phyloP scores from a whole-genome alignment of 2,113 vertebrate genomes.

The Rynchops niger region DNA sequence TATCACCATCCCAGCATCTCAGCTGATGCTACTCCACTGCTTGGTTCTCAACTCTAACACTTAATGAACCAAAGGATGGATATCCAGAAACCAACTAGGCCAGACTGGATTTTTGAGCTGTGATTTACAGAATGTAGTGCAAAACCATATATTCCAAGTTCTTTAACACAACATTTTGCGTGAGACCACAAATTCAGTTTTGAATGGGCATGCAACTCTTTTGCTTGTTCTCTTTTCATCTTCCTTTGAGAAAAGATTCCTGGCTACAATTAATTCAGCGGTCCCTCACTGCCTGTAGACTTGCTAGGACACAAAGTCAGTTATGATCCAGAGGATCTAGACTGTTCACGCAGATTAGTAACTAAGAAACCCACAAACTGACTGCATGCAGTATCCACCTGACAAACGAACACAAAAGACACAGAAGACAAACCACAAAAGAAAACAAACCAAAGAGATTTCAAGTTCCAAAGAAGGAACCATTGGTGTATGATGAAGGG shows the following conservation, averaged over 20 bases:
- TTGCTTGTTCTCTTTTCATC: background rate
- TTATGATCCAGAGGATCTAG: background rate
- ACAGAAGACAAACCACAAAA: background rate
- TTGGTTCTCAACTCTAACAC: background rate
- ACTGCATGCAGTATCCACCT: background rate
- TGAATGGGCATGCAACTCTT: background rate
- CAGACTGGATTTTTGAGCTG: background rate
- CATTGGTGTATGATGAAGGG: background rate
- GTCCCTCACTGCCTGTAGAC: background rate
- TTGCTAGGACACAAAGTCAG: background rate
- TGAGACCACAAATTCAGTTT: conserved; percentile 9
- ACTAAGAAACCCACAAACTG: background rate
- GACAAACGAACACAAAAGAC: background rate
- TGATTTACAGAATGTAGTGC: background rate
- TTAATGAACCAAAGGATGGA: background rate
- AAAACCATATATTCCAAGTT: background rate
- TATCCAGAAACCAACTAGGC: background rate
- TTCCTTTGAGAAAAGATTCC: background rate
- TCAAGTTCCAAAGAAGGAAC: background rate
- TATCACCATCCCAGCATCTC: background rate
- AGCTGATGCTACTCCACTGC: background rate
- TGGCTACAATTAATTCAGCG: background rate
- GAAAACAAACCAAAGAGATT: background rate
- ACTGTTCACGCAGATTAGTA: background rate
- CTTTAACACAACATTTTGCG: background rate